Conservation (phyloP, 2,888 invertebrate species). For the Neoaliturus tenellus region DNA sequence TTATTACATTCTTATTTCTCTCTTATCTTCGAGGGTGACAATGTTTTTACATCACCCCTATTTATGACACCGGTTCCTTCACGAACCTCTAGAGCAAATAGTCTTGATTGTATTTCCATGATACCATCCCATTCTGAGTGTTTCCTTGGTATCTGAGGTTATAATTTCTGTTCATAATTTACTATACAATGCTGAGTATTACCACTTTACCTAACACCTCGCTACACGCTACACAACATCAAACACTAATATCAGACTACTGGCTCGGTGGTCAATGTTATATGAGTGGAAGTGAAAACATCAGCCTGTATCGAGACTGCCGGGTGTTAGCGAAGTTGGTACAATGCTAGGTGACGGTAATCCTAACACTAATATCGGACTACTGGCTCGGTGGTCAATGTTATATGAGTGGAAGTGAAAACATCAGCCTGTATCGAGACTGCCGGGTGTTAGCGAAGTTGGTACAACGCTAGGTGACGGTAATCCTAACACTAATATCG, state of each 20-base stretch:
- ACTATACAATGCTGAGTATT: too few relatives aligned
- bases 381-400: too few relatives aligned
- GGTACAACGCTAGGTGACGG: neutral
- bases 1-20: conserved; percentile 39
- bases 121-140: neutral
- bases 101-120: neutral
- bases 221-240: too few relatives aligned
- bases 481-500: neutral
- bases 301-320: neutral
- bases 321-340: neutral
- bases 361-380: neutral
- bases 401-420: neutral
- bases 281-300: too few relatives aligned
- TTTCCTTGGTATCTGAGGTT: too few relatives aligned
- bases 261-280: too few relatives aligned
- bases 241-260: too few relatives aligned
- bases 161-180: too few relatives aligned
- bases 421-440: neutral
- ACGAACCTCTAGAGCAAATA: conserved; percentile 3
- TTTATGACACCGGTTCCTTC: neutral
- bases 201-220: too few relatives aligned
- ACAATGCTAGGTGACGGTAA: neutral
- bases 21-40: conserved; percentile 6
- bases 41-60: conserved; percentile 11
- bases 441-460: neutral